Conservation (phyloP, 1,140 invertebrate species). For the Apis mellifera region Amel_HAv3.1 CM009936.2:13474001-13474500, state of each 20-base stretch:
- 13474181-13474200: background rate
- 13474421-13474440: background rate
- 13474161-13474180: no score
- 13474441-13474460: no score
- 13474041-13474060: background rate
- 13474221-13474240: background rate
- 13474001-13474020: background rate
- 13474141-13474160: no score
- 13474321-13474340: background rate
- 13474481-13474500: no score
- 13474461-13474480: no score
- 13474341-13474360: background rate
- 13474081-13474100: no score
- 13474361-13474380: background rate
- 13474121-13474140: no score
- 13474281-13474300: background rate
- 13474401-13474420: background rate
- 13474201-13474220: background rate
- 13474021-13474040: background rate
- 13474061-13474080: no score
- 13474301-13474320: background rate
- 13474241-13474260: background rate
- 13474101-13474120: no score
- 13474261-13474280: background rate
- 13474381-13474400: background rate